Percentiles rank a stretch among this genome's conserved stretches.
Conservation (phyloP, 2,888 invertebrate genomes). For the Deilephila porcellus region DNA sequence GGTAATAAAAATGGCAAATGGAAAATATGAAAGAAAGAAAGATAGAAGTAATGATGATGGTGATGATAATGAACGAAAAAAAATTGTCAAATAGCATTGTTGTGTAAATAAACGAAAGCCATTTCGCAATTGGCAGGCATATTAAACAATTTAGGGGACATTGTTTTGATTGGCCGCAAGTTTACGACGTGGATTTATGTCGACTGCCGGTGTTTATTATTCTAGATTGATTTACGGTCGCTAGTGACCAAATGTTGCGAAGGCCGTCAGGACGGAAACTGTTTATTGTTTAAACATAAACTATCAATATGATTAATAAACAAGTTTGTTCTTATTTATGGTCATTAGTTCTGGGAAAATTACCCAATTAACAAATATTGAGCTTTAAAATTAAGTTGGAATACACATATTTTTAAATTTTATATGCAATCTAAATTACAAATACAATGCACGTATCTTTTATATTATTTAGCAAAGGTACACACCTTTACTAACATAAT, state of each 20-base stretch:
- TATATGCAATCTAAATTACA: too few relatives aligned
- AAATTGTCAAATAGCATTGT: constrained; percentile 25
- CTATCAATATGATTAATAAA: not conserved
- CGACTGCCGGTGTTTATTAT: constrained; percentile 1
- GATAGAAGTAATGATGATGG: too few relatives aligned
- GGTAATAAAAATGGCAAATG: too few relatives aligned
- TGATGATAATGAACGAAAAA: too few relatives aligned
- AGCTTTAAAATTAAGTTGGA: too few relatives aligned
- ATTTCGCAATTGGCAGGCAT: constrained; percentile 25
- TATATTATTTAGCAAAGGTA: too few relatives aligned
- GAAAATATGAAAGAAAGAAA: too few relatives aligned
- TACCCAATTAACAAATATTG: too few relatives aligned
- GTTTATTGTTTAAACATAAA: not conserved
- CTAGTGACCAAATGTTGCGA: constrained; percentile 17
- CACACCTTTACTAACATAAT: too few relatives aligned
- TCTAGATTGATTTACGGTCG: constrained; percentile 12
- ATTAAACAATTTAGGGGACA: constrained; percentile 38
- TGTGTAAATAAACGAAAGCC: not conserved
- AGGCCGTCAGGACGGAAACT: not conserved
- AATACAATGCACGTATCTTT: too few relatives aligned
- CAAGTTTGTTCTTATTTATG: not conserved
- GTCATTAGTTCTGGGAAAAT: too few relatives aligned
- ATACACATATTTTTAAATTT: too few relatives aligned
- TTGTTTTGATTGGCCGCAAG: constrained; percentile 44
- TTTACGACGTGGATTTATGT: constrained; percentile 18